These are phyloP conservation scores for Diadegma fenestrale DNA, from an alignment of 2,888 invertebrate species.

Conservation along the genomic window DNA sequence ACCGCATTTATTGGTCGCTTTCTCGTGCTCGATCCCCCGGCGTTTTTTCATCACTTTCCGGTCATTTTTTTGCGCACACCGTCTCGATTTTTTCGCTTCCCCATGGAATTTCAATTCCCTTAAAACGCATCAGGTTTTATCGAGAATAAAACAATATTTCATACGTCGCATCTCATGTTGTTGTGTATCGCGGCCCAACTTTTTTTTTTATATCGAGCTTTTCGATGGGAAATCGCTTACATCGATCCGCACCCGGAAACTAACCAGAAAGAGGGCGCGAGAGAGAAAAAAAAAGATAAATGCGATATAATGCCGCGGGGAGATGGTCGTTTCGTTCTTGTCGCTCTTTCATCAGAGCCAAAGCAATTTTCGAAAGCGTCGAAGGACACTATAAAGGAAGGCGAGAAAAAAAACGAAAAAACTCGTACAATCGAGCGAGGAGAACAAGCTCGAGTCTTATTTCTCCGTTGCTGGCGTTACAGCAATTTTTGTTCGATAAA, in stretches of 20 bases:
- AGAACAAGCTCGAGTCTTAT: slow-evolving; percentile 37
- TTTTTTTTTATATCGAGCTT: slow-evolving; percentile 42
- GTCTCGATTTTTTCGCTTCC: slow-evolving; percentile 14
- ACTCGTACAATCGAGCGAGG: slow-evolving; percentile 6
- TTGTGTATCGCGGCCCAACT: neutral
- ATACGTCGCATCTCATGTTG: slow-evolving; percentile 62
- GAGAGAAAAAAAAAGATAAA: neutral
- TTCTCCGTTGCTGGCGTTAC: slow-evolving; percentile 9
- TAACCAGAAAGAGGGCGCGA: slow-evolving; percentile 22
- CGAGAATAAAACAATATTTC: slow-evolving; percentile 77
- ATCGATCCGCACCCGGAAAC: slow-evolving; percentile 69
- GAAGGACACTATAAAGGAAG: slow-evolving; percentile 50
- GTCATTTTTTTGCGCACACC: slow-evolving; percentile 11
- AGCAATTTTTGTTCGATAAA: slow-evolving; percentile 30
- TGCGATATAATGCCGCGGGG: slow-evolving; percentile 60
- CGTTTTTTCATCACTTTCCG: slow-evolving; percentile 21
- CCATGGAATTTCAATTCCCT: slow-evolving; percentile 77
- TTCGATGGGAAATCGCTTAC: slow-evolving; percentile 74
- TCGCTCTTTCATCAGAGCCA: slow-evolving; percentile 65
- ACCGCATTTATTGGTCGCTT: slow-evolving; percentile 36
- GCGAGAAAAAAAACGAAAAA: slow-evolving; percentile 29
- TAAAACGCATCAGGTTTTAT: slow-evolving; percentile 77
- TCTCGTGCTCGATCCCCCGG: neutral
- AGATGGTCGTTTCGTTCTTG: slow-evolving; percentile 60
- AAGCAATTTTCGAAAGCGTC: slow-evolving; percentile 68